Base-by-base conservation (phyloP, 2,113 vertebrate species). In the Epinephelus fuscoguttatus region DNA sequence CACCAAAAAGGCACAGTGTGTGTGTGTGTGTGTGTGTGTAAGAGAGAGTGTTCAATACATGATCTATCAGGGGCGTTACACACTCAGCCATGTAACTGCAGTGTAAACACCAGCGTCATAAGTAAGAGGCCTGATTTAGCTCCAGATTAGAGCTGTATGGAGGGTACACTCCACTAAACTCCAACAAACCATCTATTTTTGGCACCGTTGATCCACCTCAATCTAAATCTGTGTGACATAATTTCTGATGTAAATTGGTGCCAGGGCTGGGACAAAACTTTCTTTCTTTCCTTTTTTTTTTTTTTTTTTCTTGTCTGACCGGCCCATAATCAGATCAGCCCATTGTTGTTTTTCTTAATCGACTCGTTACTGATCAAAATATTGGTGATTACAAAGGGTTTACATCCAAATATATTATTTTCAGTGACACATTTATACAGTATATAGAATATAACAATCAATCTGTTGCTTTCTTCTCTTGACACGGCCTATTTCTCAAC, bases 191-290 rank as follows among this genome's bases (percentile, higher is more conserved):
- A 5, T 57, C 64, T 85, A 82, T 87, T 87, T 81, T 52, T 61
- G 70, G 50, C 50, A 21, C 8, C 5, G 62, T 60, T 70, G 69
- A 88, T 79, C 83, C 71, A 63, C 55, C 47, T 79, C 19, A 0
- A n/a, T 70, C 68, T 53, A 78, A 88, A 88, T 76, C 84, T 66
- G 61, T 50, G 75, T 86, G 85, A 85, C 81, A 76, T 89, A 6
- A 78, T 76, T 75, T 82, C 49, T 71, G 72, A 82, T 80, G 82
- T 75, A 75, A 84, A 23, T 25, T 55, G 10, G 12, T 27, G 17
- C 17, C 17, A 18, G 17, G 17, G 15, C 49, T 11, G 42, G 8
- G 42, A 45, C 42, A 45, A 2, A 45, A 45, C 42, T 45, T 45
- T 45, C 9, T 12, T 9, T 45, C 42, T 45, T 37, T 37, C 33